Conservation (phyloP, 2,797 vertebrate species). For the Picus viridis region DNA sequence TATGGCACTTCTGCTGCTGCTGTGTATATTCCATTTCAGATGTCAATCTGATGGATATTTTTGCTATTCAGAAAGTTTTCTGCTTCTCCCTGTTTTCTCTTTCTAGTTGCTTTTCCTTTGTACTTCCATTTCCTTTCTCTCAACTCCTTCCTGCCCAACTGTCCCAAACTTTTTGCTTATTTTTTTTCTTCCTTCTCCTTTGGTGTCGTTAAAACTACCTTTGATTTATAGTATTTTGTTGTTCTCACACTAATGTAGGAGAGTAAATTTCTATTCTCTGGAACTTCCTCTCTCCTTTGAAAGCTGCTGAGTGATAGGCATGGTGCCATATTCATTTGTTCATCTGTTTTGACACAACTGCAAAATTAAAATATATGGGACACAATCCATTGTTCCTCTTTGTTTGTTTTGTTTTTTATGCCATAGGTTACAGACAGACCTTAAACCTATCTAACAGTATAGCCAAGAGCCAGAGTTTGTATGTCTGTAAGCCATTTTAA, state of each 20-base stretch:
- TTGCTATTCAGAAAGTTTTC: not conserved
- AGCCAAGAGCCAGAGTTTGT: not conserved
- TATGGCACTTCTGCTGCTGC: not conserved
- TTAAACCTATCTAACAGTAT: accelerated
- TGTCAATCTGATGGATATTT: not conserved
- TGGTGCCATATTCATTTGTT: not conserved
- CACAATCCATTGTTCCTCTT: not conserved
- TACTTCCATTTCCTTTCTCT: not conserved
- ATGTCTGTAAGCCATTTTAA: not conserved
- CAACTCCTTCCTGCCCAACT: not conserved
- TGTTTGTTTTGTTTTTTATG: not conserved
- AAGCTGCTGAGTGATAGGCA: not conserved
- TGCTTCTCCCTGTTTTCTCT: not conserved
- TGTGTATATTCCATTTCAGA: not conserved
- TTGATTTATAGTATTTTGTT: not conserved
- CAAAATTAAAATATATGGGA: not conserved
- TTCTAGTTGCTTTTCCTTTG: not conserved
- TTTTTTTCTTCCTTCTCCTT: not conserved
- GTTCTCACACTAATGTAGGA: not conserved
- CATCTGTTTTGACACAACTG: not conserved
- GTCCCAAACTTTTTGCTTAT: not conserved
- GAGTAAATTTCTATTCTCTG: not conserved
- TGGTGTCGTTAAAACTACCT: not conserved
- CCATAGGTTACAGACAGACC: not conserved
- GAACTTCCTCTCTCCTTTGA: not conserved